Evolutionary conservation across 2,888 invertebrate species (phyloP).

Genomic region (Rhagonycha fulva): DNA sequence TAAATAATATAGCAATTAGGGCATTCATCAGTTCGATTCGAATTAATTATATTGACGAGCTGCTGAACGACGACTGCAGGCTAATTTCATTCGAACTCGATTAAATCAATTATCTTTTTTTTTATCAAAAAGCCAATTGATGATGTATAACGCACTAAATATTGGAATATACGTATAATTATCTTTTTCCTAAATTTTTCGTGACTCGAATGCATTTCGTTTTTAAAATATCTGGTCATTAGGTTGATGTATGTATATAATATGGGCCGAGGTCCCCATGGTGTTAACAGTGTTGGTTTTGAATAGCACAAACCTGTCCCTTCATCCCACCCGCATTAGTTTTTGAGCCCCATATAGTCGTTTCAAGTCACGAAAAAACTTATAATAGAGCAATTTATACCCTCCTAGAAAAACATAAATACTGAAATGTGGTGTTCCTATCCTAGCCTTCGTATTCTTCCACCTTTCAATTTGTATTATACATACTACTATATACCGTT

Average conservation of each 20-base stretch:
- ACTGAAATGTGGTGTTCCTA: background rate
- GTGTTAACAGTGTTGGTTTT: slow-evolving; percentile 18
- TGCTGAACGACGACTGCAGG: slow-evolving; percentile 6
- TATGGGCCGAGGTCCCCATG: background rate
- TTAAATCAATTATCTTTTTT: slow-evolving; percentile 3
- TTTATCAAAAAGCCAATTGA: slow-evolving; percentile 4
- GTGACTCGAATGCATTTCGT: background rate
- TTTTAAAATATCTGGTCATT: slow-evolving; percentile 11
- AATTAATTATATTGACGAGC: slow-evolving; percentile 19
- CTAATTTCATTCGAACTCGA: slow-evolving; percentile 4
- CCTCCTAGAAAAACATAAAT: slow-evolving; percentile 1
- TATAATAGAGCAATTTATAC: slow-evolving; percentile 16
- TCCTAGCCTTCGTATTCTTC: background rate
- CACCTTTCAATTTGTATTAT: background rate
- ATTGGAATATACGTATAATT: background rate
- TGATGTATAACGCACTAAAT: background rate
- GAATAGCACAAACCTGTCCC: slow-evolving; percentile 6
- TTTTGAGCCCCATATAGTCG: slow-evolving; percentile 4
- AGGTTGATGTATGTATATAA: background rate
- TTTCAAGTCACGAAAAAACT: slow-evolving; percentile 13
- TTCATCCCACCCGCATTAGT: slow-evolving; percentile 20
- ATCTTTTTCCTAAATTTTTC: background rate
- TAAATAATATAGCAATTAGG: slow-evolving; percentile 23
- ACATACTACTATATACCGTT: background rate
- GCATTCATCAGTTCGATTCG: slow-evolving; percentile 12